A percentile compares a stretch with the other conserved stretches of the same genome.
phyloP scores from a whole-genome alignment of 2,888 invertebrate genomes.

The Adineta ricciae region DNA sequence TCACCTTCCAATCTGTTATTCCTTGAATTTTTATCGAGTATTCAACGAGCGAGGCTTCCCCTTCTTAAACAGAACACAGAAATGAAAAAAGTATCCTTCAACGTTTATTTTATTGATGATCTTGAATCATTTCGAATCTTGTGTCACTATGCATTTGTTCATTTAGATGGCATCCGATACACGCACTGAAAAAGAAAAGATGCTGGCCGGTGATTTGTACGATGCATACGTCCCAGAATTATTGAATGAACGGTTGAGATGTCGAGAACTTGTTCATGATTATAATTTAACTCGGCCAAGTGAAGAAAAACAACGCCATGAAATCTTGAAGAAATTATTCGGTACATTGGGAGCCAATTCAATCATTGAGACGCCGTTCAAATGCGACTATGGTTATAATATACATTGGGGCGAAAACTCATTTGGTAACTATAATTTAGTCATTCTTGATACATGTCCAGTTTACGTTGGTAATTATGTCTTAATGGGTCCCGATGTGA shows the following conservation, averaged over 20 bases:
- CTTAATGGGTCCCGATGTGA: slow-evolving; percentile 25
- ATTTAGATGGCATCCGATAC: background rate
- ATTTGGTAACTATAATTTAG: slow-evolving; percentile 27
- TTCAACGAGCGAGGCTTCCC: no score
- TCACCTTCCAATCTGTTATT: no score
- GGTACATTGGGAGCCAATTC: background rate
- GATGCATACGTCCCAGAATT: slow-evolving; percentile 13
- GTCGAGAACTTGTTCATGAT: background rate
- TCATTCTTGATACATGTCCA: slow-evolving; percentile 21
- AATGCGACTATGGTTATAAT: slow-evolving; percentile 31
- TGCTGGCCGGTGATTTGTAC: slow-evolving; percentile 24
- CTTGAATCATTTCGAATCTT: no score
- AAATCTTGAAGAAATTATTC: slow-evolving; percentile 24
- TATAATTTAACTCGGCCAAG: slow-evolving; percentile 21
- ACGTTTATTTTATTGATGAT: no score
- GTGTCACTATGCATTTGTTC: background rate
- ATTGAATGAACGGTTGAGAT: background rate
- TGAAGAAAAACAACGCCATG: background rate
- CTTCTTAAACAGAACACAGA: no score
- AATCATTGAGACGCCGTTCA: slow-evolving; percentile 28
- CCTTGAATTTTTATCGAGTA: no score
- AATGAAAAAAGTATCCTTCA: no score
- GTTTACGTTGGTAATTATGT: slow-evolving; percentile 22
- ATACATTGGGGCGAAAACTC: slow-evolving; percentile 20
- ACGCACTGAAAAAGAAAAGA: slow-evolving; percentile 25